phyloP scores from a whole-genome alignment of 2,797 vertebrate species.

The Mastacembelus armatus region DNA sequence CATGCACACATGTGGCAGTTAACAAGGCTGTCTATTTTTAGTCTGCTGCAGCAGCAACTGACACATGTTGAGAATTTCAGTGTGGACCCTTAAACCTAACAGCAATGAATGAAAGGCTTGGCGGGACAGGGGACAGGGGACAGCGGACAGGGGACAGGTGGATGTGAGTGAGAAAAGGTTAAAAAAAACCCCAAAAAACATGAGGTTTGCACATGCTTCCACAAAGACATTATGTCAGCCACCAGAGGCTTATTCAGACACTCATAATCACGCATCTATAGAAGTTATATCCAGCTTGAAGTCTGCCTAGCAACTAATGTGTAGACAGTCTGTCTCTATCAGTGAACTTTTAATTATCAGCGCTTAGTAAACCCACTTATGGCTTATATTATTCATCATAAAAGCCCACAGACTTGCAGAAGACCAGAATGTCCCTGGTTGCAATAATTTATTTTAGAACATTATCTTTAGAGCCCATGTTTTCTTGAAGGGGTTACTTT shows the following conservation, averaged over 20 bases:
- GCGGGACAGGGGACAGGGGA: constrained; percentile 15
- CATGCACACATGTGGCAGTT: constrained; percentile 46
- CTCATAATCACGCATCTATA: constrained; percentile 25
- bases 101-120: constrained; percentile 49
- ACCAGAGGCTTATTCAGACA: constrained; percentile 36
- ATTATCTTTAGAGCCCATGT: too few species aligned
- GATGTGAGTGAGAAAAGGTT: constrained; percentile 31
- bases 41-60: constrained; percentile 59
- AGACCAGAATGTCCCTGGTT: too few species aligned
- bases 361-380: not conserved
- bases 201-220: constrained; percentile 57
- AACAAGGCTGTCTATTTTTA: constrained; percentile 70
- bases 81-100: constrained; percentile 17
- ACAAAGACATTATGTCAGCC: constrained; percentile 56
- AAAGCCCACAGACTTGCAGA: too few species aligned
- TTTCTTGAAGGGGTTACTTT: too few species aligned
- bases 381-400: not conserved
- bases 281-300: constrained; percentile 16
- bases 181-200: constrained; percentile 29
- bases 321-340: constrained; percentile 27
- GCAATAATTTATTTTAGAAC: too few species aligned
- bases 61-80: constrained; percentile 66
- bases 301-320: constrained; percentile 45
- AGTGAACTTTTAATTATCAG: constrained; percentile 1
- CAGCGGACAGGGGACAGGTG: constrained; percentile 57